Percentiles rank a stretch among this genome's conserved stretches.
These are phyloP conservation scores for Leucophora obtusa DNA, from an alignment of 2,888 invertebrate genomes.

Conservation along the genomic window DNA sequence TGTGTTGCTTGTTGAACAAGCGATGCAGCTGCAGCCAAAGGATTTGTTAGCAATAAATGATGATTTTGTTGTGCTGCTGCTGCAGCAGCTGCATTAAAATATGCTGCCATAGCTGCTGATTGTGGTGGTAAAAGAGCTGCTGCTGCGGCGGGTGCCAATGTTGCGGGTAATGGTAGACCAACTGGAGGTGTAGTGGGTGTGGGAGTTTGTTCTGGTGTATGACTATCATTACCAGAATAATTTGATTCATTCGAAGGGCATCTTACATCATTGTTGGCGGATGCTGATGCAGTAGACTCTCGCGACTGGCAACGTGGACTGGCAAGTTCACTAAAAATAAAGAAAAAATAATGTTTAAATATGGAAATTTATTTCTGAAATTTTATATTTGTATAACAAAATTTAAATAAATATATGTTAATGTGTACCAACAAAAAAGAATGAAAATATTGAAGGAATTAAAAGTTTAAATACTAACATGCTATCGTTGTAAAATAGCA, in stretches of 20 bases:
- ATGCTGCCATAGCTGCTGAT: constrained; percentile 90
- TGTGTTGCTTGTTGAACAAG: constrained; percentile 78
- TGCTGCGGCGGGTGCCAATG: constrained; percentile 83
- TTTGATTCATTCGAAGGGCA: constrained; percentile 89
- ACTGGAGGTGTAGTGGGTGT: constrained; percentile 83
- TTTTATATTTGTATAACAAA: too few species aligned
- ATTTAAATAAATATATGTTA: too few species aligned
- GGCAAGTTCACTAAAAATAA: constrained; percentile 83
- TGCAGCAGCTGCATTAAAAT: constrained; percentile 85
- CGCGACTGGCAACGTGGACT: constrained; percentile 90
- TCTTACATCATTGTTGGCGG: constrained; percentile 81
- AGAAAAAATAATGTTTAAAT: background rate
- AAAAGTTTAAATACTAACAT: too few species aligned
- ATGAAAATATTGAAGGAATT: too few species aligned
- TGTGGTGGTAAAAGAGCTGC: constrained; percentile 86
- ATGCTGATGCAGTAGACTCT: constrained; percentile 84
- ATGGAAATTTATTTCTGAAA: too few species aligned
- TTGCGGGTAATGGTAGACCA: constrained; percentile 83
- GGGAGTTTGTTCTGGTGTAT: constrained; percentile 80
- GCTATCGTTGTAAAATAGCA: too few species aligned
- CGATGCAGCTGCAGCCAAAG: constrained; percentile 85
- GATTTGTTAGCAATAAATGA: constrained; percentile 87
- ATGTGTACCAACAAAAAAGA: too few species aligned
- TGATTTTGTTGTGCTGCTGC: constrained; percentile 87
- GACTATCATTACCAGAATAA: constrained; percentile 81